Evolutionary conservation across 92 coral and sea anemone genomes (phyloP).

Genomic region (Isaurus tuberculatus): DNA sequence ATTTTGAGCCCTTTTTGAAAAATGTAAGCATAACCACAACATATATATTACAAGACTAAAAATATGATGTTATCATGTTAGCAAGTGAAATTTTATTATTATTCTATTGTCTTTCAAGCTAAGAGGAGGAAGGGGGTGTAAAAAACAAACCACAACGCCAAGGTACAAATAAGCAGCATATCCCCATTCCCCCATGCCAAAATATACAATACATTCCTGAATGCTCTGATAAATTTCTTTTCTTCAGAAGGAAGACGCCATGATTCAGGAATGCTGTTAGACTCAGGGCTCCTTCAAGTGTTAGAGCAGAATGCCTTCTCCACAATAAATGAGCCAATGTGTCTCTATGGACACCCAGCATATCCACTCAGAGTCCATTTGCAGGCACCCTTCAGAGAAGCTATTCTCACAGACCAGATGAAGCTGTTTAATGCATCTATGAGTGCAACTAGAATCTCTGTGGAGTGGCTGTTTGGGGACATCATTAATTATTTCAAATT

Average conservation of each 20-base stretch:
- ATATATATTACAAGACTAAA: no score
- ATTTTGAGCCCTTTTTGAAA: no score
- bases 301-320: slow-evolving; percentile 5
- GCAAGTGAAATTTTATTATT: no score
- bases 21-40: no score
- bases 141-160: no score
- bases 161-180: no score
- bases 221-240: not conserved
- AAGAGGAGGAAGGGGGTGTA: no score
- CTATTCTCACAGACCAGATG: not conserved
- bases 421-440: not conserved
- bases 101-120: no score
- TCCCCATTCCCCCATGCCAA: no score
- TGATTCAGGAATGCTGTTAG: slow-evolving; percentile 4
- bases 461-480: slow-evolving; percentile 18
- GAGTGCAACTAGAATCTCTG: not conserved
- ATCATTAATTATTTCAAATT: not conserved
- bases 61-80: no score
- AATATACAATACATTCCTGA: no score
- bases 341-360: not conserved
- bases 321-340: not conserved
- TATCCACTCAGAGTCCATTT: slow-evolving; percentile 3
- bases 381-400: not conserved
- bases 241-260: not conserved
- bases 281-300: not conserved